phyloP scores from a whole-genome alignment of 1,140 invertebrate genomes.

The Ostrea denselamellosa region DNA sequence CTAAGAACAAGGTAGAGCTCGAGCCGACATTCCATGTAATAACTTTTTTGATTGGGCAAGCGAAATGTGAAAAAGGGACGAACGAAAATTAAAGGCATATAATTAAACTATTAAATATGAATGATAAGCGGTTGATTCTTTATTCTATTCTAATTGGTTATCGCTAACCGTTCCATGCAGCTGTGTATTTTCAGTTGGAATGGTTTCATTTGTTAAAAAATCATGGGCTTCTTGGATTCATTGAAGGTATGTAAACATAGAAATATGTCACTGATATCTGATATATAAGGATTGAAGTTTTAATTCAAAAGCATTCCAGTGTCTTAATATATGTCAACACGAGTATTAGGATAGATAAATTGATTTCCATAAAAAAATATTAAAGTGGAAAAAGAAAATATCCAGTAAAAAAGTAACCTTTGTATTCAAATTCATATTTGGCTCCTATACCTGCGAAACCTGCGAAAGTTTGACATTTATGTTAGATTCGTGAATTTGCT shows the following conservation, averaged over 20 bases:
- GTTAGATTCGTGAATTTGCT: no score
- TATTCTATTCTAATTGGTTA: background rate
- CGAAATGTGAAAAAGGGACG: background rate
- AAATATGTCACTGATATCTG: background rate
- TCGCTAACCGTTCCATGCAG: background rate
- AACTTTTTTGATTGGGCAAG: background rate
- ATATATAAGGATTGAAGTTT: background rate
- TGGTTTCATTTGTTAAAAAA: constrained; percentile 1
- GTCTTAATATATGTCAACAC: background rate
- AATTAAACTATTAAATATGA: constrained; percentile 34
- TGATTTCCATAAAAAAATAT: background rate
- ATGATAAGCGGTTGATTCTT: constrained; percentile 18
- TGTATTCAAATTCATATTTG: background rate
- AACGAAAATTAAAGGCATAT: constrained; percentile 33
- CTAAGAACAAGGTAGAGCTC: background rate
- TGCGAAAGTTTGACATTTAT: no score
- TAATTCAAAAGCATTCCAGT: no score
- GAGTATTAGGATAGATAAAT: background rate
- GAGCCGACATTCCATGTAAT: background rate
- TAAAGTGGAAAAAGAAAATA: background rate
- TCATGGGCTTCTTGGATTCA: background rate
- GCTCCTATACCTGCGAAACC: no score
- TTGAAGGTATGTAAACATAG: background rate
- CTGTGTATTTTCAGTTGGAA: background rate
- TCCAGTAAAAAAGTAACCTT: background rate